Evolutionary conservation across 2,888 invertebrate genomes (phyloP), one percentile per base, ranked within the genome.

Genomic region (Drosophila cognata): DNA sequence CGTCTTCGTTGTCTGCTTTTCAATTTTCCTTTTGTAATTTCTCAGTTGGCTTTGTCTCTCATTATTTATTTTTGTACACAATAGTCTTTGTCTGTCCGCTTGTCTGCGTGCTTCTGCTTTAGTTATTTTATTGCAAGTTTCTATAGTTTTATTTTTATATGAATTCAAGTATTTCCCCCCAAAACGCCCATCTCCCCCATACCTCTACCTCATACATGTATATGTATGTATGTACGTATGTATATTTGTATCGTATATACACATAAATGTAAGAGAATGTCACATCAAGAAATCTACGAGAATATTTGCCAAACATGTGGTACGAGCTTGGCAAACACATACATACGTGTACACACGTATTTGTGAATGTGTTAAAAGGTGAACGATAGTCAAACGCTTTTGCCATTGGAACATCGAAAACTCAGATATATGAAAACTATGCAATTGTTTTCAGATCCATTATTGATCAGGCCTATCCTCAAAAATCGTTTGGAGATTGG

Each of bases 121-220:
- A 79, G 79, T 88, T 88, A 77, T 89, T 90, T 85, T 80, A 85
- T 82, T 82, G 79, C 71, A 81, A 68, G 72, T 67, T 70, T 82
- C 62, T 77, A 69, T 70, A 74, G 74, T 68, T 74, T 82, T 77
- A 90, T 80, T 86, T 88, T 79, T 80, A 84, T 79, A 82, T 82
- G 74, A 79, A 83, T 81, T 83, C 74, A 72, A 71, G 64, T 65
- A 83, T 73, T 63, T 66, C 38, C 41, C 46, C 16, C 2, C 2
- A 13, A 21, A 33, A 33, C 11, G 31, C 33, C 31, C 59, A 35
- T 46, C 38, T 10, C 25, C 33, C 51, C 43, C 62, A 43, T 25
- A n/a, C 13, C 57, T 13, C 29, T 18, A 35, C 18, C 18, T 29
- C n/a, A 55, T 4, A 36, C 5, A 25, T 4, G 33, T 16, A 8